Evolutionary conservation across 2,113 vertebrate genomes (phyloP), one percentile per base, ranked within the genome.

Genomic region (Petaurus breviceps): DNA sequence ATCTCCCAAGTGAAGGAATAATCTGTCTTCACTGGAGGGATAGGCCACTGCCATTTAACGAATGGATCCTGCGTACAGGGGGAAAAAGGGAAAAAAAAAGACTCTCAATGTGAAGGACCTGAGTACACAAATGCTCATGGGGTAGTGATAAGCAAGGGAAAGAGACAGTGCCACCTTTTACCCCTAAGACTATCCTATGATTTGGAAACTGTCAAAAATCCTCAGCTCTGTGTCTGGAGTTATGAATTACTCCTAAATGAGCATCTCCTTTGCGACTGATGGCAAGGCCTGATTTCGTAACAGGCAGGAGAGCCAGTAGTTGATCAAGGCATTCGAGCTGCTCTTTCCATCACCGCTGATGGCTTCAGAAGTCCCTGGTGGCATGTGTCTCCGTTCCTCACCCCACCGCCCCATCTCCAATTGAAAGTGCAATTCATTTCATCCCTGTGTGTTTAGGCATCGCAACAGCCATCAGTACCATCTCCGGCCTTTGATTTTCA

Each of bases 1-100:
- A 99, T 98, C 97, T 98, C 98, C 96, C 97, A 95, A 97, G 96
- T 61, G 91, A 98, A 98, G 98, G 97, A 97, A 96, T 98, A 98
- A 99, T 98, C 97, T 98, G 97, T 98, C 98, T 98, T 98, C 97
- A 93, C 93, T 98, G 98, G 97, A 97, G 97, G 98, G 98, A 98
- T 90, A 94, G 55, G 31, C 51, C 53, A 97, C 95, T 96, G 84
- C 23, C 43, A 51, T 98, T 98, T 98, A 98, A 98, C 96, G 97
- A 97, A 96, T 97, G 96, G 97, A 3, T 0, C 94, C 37, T 93
- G 96, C 97, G 90, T 94, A 97, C 95, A 55, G 95, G 68, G n/a
- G 19, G n/a, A 2, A 25, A 25, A 55, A 55, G 19, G 6, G n/a
- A 4, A 43, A 23, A 43, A 97, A 97, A 51, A 51, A 96, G 98